phyloP scores from a whole-genome alignment of 2,888 invertebrate genomes.

The Apotomis betuletana region DNA sequence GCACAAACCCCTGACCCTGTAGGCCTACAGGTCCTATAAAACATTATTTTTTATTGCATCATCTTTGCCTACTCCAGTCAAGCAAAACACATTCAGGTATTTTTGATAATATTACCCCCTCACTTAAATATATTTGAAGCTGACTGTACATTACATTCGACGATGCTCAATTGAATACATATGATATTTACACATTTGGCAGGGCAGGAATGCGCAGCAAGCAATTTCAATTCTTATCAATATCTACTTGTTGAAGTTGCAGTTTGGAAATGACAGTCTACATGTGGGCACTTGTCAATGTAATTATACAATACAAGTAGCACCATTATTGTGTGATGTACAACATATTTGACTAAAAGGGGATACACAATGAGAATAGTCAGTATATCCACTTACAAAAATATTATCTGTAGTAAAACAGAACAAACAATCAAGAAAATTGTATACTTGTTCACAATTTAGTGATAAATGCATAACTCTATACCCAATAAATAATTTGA shows the following conservation, averaged over 20 bases:
- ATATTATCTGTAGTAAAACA: background rate
- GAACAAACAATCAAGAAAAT: background rate
- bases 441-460: slow-evolving; percentile 4
- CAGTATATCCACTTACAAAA: background rate
- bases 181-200: slow-evolving; percentile 32
- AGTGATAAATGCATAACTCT: slow-evolving; percentile 26
- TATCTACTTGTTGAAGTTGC: slow-evolving; percentile 1
- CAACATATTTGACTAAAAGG: background rate
- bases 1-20: too few relatives aligned
- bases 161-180: slow-evolving; percentile 17
- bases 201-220: background rate
- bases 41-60: too few relatives aligned
- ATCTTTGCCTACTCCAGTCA: too few relatives aligned
- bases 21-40: too few relatives aligned
- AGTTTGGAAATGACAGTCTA: slow-evolving; percentile 6
- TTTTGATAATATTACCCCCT: background rate
- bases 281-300: slow-evolving; percentile 1
- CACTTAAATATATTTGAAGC: background rate
- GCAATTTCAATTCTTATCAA: slow-evolving; percentile 9
- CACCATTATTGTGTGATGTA: slow-evolving; percentile 16
- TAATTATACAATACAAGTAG: slow-evolving; percentile 10
- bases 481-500: slow-evolving; percentile 21
- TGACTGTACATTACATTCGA: slow-evolving; percentile 1
- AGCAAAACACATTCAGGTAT: background rate
- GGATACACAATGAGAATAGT: background rate